Evolutionary conservation across 2,888 invertebrate species (phyloP), one percentile per base, ranked within the genome.

Genomic region (Cephus nigrinus): DNA sequence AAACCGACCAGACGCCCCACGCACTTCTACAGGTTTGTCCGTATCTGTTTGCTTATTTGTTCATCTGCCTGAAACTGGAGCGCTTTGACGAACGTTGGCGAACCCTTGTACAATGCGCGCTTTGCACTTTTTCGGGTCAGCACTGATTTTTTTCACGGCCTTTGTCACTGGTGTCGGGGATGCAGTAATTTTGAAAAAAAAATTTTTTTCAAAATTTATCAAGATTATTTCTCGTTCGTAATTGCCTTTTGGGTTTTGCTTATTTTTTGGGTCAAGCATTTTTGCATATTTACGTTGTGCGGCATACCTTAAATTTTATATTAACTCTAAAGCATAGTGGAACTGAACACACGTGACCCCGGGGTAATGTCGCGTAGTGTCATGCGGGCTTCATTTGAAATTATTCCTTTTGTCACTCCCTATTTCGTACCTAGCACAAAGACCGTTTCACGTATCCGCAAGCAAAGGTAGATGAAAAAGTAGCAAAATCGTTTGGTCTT

Each of bases 331-430:
- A 40, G 40, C 40, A 23, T 2, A 55, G 75, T 69, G 55, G 30
- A 77, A 73, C 74, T 75, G 32, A 73, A 32, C 34, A 15, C 73
- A 73, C 40, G 76, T 74, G 74, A 75, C 79, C 76, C 76, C 74
- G 71, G 40, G 76, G 68, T 75, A 79, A 76, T 75, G 76, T 76
- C 75, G 73, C 72, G 32, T 77, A 77, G 78, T 55, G 75, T 73
- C 83, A 86, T 84, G 84, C 86, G 86, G 85, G 85, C 85, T 88
- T 80, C 84, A 80, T 87, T 86, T 86, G 75, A 84, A 84, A 86
- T 87, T 84, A 85, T 86, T 87, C 81, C 81, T 87, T 71, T 86
- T 85, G 82, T 81, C 78, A 84, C 76, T 83, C 79, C 75, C 83
- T 81, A 82, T 84, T 86, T 83, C 80, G 78, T 78, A 75, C 79